Conservation (phyloP, 2,888 invertebrate species). For the Hypolimnas misippus region DNA sequence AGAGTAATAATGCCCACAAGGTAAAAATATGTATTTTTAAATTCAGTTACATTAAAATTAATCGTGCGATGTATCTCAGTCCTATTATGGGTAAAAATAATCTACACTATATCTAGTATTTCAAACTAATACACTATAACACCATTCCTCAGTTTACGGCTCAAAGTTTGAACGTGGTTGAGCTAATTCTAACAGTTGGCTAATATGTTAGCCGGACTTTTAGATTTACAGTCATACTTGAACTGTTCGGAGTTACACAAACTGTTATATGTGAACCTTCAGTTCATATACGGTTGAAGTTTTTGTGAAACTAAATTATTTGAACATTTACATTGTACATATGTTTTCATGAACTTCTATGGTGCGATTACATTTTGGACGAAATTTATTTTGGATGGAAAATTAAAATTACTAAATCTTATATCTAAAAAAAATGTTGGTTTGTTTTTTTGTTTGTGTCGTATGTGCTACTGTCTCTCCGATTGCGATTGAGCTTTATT, state of each 20-base stretch:
- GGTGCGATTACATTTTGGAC: no score
- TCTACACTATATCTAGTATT: slow-evolving; percentile 12
- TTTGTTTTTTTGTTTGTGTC: no score
- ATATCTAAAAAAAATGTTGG: no score
- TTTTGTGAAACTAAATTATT: slow-evolving; percentile 12
- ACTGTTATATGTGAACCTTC: slow-evolving; percentile 28
- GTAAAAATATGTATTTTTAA: no score
- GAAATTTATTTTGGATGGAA: no score
- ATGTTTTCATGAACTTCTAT: not conserved
- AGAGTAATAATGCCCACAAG: no score
- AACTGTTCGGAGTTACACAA: slow-evolving; percentile 29
- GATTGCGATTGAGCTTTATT: no score
- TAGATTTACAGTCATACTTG: slow-evolving; percentile 39
- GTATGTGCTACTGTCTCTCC: no score
- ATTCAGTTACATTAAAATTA: no score
- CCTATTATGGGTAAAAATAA: not conserved
- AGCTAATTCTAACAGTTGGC: slow-evolving; percentile 42
- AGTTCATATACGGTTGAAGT: slow-evolving; percentile 13
- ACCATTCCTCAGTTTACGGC: slow-evolving; percentile 34
- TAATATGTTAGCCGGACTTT: slow-evolving; percentile 40
- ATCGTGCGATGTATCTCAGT: not conserved
- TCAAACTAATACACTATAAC: slow-evolving; percentile 32
- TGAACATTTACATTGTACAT: not conserved
- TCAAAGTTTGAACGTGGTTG: slow-evolving; percentile 36
- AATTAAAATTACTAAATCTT: no score